Evolutionary conservation across 2,113 vertebrate genomes (phyloP), one percentile per base, ranked within the genome.

Genomic region (Butorides virescens): DNA sequence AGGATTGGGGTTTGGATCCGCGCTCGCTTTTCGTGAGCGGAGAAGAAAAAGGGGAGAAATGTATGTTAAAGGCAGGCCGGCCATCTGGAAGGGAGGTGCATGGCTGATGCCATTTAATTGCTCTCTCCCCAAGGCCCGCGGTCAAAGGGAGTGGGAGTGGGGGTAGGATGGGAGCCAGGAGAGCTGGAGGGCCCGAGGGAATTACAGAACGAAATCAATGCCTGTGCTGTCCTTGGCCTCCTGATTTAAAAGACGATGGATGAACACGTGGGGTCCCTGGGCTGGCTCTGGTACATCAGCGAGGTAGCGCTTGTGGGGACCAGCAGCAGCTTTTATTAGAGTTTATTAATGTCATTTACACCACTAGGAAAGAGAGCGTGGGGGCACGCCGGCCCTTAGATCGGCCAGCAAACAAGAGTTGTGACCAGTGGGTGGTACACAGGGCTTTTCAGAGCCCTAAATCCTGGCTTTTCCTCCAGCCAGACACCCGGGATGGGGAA

Each of bases 61-160:
- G 78, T 8, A 34, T 32, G 55, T 1, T 46, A 72, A 83, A 71
- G 77, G 44, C 86, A 50, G 76, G 50, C 70, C 52, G 78, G 92
- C 94, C 92, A 95, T 88, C 94, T 96, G 95, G 95, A 92, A 94
- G 79, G 86, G 80, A 87, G 93, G 70, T 92, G 74, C 58, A 3
- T 15, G n/a, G 37, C 65, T 53, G 37, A 46, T 80, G 90, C 93
- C 80, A 21, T 81, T 89, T 89, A 92, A 93, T 71, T 84, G 89
- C 91, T 91, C 65, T 1, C 46, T 85, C 77, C 93, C 76, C 74
- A 25, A 34, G 93, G 92, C 83, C 71, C 8, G 8, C 17, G 47
- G 81, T 12, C 88, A 27, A 22, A 76, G 85, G 81, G 32, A 44
- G 42, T 23, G 47, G 73, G 74, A 88, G 76, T 10, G 37, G 74